Evolutionary conservation across 2,113 vertebrate species (phyloP).

Genomic region (Oxyruncus cristatus): DNA sequence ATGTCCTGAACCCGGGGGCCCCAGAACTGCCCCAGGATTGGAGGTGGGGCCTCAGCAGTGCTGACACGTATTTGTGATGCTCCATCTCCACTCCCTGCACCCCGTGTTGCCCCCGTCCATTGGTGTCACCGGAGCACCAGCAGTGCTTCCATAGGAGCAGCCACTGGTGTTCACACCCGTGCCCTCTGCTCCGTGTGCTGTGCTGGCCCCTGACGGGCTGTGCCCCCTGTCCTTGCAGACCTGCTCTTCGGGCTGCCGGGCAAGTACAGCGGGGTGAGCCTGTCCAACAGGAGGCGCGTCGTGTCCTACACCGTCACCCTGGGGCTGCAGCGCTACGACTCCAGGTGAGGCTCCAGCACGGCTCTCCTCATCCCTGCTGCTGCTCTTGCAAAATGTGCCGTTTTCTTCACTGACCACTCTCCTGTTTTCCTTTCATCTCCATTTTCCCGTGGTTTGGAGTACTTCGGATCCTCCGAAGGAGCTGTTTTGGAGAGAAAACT

Average conservation of each 20-base stretch:
- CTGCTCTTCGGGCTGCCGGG: conserved; percentile 92
- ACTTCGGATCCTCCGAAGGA: neutral
- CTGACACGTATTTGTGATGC: neutral
- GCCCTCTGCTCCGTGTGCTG: fast-evolving
- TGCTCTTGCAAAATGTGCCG: neutral
- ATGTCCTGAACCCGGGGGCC: neutral
- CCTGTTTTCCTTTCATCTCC: neutral
- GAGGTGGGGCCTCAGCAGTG: neutral
- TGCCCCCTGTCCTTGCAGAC: conserved; percentile 74
- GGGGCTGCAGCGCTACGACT: conserved; percentile 85
- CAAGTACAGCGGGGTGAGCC: conserved; percentile 88
- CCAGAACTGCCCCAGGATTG: neutral
- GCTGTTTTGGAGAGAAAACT: neutral
- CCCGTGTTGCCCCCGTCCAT: fast-evolving
- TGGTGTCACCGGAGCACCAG: neutral
- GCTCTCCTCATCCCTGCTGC: neutral
- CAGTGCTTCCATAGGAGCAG: neutral
- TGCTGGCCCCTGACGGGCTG: too few relatives aligned
- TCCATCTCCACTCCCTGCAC: neutral
- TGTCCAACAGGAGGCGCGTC: conserved; percentile 84
- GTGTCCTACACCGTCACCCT: conserved; percentile 91
- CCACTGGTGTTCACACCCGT: neutral
- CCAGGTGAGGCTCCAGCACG: conserved; percentile 74
- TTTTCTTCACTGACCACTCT: fast-evolving
- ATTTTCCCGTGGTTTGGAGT: fast-evolving